Evolutionary conservation across 2,888 invertebrate species (phyloP).

Genomic region (Stictocephala bisonia): DNA sequence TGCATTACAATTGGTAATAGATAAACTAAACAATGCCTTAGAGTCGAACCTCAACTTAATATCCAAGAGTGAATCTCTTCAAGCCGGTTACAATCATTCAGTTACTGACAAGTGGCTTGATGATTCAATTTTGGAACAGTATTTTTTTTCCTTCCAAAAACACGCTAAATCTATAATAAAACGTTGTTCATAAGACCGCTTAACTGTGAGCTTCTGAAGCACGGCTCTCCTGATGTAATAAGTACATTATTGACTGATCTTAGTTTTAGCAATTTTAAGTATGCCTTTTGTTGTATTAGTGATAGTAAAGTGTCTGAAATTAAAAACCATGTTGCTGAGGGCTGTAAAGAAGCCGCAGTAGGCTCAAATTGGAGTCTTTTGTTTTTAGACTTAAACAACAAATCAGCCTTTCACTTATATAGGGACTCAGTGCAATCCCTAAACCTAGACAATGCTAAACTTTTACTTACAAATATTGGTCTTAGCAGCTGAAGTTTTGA

Average conservation of each 20-base stretch:
- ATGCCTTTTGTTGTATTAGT: neutral
- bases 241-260: neutral
- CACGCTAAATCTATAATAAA: neutral
- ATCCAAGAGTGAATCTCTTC: neutral
- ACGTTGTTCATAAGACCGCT: neutral
- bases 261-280: neutral
- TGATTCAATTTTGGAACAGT: neutral
- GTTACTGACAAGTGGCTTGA: slow-evolving; percentile 8
- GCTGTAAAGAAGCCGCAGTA: neutral
- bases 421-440: neutral
- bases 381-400: neutral
- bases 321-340: neutral
- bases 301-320: neutral
- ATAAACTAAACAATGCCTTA: neutral
- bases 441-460: neutral
- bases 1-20: neutral
- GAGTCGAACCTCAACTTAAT: neutral
- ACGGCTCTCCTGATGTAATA: neutral
- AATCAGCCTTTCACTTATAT: neutral
- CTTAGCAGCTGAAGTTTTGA: neutral
- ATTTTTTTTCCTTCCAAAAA: neutral
- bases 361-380: slow-evolving; percentile 10
- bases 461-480: neutral
- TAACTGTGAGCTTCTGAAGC: neutral
- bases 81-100: neutral